A percentile compares a stretch with the other conserved stretches of the same genome.
These are phyloP conservation scores for Andrena dorsata DNA, from an alignment of 2,888 invertebrate genomes.

Conservation along the genomic window DNA sequence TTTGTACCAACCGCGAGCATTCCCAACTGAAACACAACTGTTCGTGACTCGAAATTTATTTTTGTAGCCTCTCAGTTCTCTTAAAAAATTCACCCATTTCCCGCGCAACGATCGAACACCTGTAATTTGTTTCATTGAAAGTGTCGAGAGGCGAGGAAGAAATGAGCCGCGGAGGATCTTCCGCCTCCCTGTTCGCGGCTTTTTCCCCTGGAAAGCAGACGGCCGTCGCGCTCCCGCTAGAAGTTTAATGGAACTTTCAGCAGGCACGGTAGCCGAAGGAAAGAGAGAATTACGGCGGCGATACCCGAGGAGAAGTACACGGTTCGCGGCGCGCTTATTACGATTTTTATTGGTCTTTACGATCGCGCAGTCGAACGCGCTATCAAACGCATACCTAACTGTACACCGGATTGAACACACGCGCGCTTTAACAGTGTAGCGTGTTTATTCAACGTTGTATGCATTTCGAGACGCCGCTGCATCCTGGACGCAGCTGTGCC, in stretches of 20 bases:
- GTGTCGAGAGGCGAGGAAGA: background rate
- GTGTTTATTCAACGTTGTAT: conserved; percentile 24
- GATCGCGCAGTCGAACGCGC: conserved; percentile 59
- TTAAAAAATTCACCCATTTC: background rate
- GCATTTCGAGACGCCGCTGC: background rate
- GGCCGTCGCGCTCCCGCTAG: conserved; percentile 4
- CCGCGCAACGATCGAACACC: background rate
- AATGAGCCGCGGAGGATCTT: conserved; percentile 15
- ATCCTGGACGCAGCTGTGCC: conserved; percentile 23
- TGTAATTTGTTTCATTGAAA: background rate
- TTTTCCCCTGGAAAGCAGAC: background rate
- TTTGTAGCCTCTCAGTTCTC: background rate
- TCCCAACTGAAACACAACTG: too few relatives aligned
- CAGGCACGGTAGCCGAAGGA: conserved; percentile 37
- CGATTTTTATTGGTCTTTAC: conserved; percentile 62
- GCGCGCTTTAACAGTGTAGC: conserved; percentile 39
- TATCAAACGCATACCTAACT: conserved; percentile 69
- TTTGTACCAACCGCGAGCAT: too few relatives aligned
- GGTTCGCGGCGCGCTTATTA: conserved; percentile 57
- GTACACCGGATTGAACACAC: conserved; percentile 61
- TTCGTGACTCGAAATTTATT: too few relatives aligned
- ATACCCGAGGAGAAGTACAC: conserved; percentile 40
- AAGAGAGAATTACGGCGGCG: conserved; percentile 50
- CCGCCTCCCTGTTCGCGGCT: conserved; percentile 18
- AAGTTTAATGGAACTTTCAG: conserved; percentile 36